Evolutionary conservation across 2,797 vertebrate genomes (phyloP), one percentile per base, ranked within the genome.

Genomic region (Artibeus jamaicensis): DNA sequence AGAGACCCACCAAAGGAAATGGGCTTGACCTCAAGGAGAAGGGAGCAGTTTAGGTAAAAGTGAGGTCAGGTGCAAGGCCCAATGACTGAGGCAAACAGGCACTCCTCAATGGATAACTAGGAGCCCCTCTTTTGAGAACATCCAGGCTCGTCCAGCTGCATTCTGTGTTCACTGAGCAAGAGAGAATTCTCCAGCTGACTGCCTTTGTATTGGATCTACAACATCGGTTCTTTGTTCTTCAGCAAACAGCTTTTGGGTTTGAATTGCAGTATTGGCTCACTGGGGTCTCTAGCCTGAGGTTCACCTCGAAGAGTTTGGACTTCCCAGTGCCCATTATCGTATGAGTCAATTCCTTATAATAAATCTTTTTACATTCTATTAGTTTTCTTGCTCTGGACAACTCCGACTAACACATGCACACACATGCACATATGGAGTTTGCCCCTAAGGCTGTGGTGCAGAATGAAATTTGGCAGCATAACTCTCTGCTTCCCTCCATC

Each of bases 311-410:
- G 53, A 53, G 59, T 86, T 70, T 77, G 55, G 5, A n/a, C 62
- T 62, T 48, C 32, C 12, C 3, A 82, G 4, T 18, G 3, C 79
- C 57, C 34, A 21, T 39, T 62, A 76, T 48, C 48, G 15, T 7
- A 9, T 6, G 21, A 73, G 24, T 44, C 46, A 79, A 65, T 48
- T 48, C 24, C 22, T 73, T 81, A 37, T 19, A 44, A 24, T 4
- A 74, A 74, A 12, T 74, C n/a, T 67, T 8, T 86, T 53, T 73
- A 34, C 22, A 62, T 50, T 8, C 62, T 19, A 18, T 68, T 87
- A 24, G 12, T 81, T 76, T 59, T 34, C 24, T 90, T 93, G 71
- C 70, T 83, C 50, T 87, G 44, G 19, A 87, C 59, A 86, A 82
- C 29, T 4, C 14, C 87, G 29, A 42, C 76, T 44, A 57, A 78